Percentiles rank a stretch among this genome's conserved stretches.
Evolutionary conservation across 92 coral and sea anemone genomes (phyloP).

Genomic region (Bergia sp.): DNA sequence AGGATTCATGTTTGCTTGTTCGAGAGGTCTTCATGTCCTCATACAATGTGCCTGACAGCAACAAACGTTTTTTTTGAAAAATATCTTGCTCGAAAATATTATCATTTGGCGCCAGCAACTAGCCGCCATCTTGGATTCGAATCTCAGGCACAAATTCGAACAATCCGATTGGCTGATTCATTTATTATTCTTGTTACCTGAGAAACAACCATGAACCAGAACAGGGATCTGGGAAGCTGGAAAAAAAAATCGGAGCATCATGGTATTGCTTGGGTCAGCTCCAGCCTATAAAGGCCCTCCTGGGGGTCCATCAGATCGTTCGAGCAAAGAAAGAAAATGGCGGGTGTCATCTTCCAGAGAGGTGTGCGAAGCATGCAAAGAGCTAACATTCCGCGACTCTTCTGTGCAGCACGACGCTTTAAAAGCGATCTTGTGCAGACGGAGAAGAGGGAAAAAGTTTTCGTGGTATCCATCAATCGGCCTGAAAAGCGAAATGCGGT

Average conservation of each 20-base stretch:
- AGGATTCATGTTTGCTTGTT: constrained; percentile 43
- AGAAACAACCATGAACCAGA: constrained; percentile 45
- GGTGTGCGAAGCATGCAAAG: constrained; percentile 43
- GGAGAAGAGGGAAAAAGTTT: constrained; percentile 73
- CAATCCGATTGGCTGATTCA: constrained; percentile 64
- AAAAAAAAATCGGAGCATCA: neutral
- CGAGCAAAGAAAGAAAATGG: constrained; percentile 45
- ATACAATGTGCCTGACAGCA: constrained; percentile 7
- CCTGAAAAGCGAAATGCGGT: constrained; percentile 92
- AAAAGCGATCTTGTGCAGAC: constrained; percentile 68
- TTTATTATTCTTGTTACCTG: constrained; percentile 56
- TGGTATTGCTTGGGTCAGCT: neutral
- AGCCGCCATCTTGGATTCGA: constrained; percentile 69
- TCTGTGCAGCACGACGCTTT: constrained; percentile 63
- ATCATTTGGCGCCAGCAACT: constrained; percentile 37
- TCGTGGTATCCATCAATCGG: constrained; percentile 73
- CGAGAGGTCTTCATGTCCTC: constrained; percentile 62
- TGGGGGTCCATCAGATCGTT: neutral
- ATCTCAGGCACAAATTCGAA: constrained; percentile 68
- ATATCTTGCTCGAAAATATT: neutral
- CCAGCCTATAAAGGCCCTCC: neutral
- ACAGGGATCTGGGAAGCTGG: too few species aligned
- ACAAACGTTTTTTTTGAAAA: constrained; percentile 23
- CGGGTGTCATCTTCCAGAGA: constrained; percentile 39
- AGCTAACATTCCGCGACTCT: constrained; percentile 54